Base-by-base conservation (phyloP, 2,888 invertebrate species). In the Ormia ochracea region DNA sequence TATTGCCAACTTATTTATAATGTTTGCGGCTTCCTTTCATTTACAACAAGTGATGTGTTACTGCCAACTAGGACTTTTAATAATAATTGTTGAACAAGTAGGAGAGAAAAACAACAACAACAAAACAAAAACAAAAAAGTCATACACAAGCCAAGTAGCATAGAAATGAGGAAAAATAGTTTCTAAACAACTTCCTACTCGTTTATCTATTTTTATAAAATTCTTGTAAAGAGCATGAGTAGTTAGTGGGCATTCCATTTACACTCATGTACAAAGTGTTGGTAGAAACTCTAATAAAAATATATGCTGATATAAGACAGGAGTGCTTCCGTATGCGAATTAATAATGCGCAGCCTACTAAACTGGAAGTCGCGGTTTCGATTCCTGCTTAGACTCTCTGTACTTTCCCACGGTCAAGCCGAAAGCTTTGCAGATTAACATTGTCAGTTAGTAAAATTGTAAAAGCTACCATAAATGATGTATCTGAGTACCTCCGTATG, bases 41-140 rank as follows among this genome's bases (percentile, higher is more conserved):
- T 66, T 75, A 48, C 61, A 75, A 75, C 70, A 75, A 80, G 79
- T 80, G 79, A 80, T 80, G 79, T 80, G 75, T 80, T 80, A 66
- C 75, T 80, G 79, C 75, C 79, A 80, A 66, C 65, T 80, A 80
- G 70, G 54, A 80, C 72, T 75, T 80, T 80, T 72, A 66, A 80
- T 75, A 80, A 72, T 80, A 80, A 72, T 75, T 75, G 70, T 75
- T 78, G 72, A 56, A 63, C 31, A 69, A 63, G 52, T 54, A 19
- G 54, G 21, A 38, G 31, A 56, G 21, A 19, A 23, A 21, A 28
- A 59, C 10, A 33, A 33, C n/a, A 1, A 19, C 7, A 43, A 48
- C 0, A 38, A 1, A 28, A 58, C 1, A 58, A 14, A 12, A 59
- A 4, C 17, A 41, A 41, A 33, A n/a, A 61, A 1, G 36, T 14